Evolutionary conservation across 2,113 vertebrate species (phyloP).

Genomic region (Bufo bufo): DNA sequence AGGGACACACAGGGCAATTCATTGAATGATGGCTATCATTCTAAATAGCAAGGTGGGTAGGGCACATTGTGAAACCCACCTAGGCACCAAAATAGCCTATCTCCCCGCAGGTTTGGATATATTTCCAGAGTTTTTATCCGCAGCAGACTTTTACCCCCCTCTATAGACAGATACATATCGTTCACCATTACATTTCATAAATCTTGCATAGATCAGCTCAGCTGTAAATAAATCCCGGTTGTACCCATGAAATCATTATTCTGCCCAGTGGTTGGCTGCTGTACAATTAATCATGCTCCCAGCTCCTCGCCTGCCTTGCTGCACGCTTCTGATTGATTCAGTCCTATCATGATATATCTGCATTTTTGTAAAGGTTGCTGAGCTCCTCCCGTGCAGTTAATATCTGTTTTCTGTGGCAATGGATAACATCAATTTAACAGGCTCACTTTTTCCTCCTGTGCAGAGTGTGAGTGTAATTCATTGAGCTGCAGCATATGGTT

Average conservation of each 20-base stretch:
- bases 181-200: background rate
- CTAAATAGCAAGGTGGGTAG: too few species aligned
- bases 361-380: background rate
- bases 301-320: background rate
- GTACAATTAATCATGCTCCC: conserved; percentile 23
- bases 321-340: conserved; percentile 11
- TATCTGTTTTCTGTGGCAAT: conserved; percentile 8
- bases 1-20: too few species aligned
- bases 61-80: too few species aligned
- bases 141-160: background rate
- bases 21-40: too few species aligned
- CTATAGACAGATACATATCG: background rate
- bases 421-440: conserved; percentile 1
- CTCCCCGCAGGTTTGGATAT: too few species aligned
- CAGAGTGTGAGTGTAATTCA: conserved; percentile 16
- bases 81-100: too few species aligned
- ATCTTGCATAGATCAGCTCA: background rate
- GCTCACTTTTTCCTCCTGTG: background rate
- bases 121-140: background rate
- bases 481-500: conserved; percentile 5
- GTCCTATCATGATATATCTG: background rate
- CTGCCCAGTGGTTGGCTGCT: background rate
- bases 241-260: background rate
- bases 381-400: conserved; percentile 26
- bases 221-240: background rate